These are phyloP conservation scores for Solenodon paradoxus DNA, from an alignment of 2,113 vertebrate genomes.

Conservation along the genomic window DNA sequence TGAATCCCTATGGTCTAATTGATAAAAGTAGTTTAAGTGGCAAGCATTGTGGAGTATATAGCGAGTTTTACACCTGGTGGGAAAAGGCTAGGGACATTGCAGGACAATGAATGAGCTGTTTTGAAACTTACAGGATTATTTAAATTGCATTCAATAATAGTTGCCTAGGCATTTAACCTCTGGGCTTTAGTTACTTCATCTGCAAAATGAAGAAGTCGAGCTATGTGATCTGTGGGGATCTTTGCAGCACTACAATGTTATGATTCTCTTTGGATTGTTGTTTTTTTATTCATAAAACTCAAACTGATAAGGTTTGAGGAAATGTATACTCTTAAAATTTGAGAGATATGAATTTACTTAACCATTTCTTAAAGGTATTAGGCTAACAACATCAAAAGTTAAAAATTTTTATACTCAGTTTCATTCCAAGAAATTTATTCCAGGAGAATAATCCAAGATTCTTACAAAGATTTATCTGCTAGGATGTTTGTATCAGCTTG, in stretches of 20 bases:
- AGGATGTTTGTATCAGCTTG: no score
- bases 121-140: background rate
- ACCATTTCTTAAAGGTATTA: no score
- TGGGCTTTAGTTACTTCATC: background rate
- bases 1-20: conserved; percentile 27
- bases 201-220: conserved; percentile 4
- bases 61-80: background rate
- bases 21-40: background rate
- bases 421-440: no score
- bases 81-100: background rate
- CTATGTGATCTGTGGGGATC: background rate
- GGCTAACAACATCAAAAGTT: no score
- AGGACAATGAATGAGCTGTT: background rate
- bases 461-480: no score
- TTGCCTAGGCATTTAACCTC: background rate
- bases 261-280: conserved; percentile 17
- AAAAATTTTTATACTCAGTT: no score
- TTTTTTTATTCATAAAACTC: no score
- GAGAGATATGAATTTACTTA: no score
- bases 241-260: background rate
- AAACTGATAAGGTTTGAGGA: no score
- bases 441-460: no score
- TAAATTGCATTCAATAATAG: background rate
- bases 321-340: no score
- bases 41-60: background rate